Percentiles rank a stretch among this genome's conserved stretches.
Conservation (phyloP, 2,797 vertebrate species). For the Trichosurus vulpecula region DNA sequence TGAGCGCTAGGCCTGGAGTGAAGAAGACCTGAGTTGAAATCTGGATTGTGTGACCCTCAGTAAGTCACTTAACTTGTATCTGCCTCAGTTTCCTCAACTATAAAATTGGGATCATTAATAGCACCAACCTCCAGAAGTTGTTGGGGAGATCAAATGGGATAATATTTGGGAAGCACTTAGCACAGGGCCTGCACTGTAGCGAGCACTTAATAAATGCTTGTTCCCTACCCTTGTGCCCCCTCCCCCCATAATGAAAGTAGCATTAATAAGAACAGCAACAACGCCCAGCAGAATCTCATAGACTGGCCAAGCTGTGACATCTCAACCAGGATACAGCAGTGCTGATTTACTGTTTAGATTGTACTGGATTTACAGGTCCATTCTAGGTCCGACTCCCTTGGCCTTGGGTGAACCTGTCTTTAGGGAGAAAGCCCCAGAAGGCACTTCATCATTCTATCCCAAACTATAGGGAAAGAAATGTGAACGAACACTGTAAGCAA, state of each 20-base stretch:
- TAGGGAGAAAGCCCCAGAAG: not conserved
- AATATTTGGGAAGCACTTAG: not conserved
- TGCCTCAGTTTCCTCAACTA: not conserved
- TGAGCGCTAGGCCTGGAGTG: not conserved
- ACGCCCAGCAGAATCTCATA: not conserved
- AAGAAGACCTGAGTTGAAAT: not conserved
- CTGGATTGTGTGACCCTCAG: not conserved
- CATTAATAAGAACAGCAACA: not conserved
- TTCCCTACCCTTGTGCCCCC: not conserved
- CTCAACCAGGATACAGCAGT: not conserved
- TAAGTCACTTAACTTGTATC: not conserved
- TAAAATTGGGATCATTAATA: not conserved
- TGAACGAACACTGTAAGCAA: not conserved
- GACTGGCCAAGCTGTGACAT: not conserved
- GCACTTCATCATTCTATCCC: not conserved
- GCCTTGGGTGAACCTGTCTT: not conserved
- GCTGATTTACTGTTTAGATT: not conserved
- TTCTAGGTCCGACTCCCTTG: not conserved
- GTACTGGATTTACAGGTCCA: not conserved
- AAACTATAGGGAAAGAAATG: not conserved
- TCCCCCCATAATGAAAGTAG: not conserved
- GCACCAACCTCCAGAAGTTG: not conserved
- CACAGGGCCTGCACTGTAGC: not conserved
- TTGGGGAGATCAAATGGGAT: not conserved
- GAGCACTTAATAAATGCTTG: not conserved